Percentiles rank a stretch among this genome's conserved stretches.
phyloP scores from a whole-genome alignment of 2,113 vertebrate genomes.

The Hippocampus guttulatus region DNA sequence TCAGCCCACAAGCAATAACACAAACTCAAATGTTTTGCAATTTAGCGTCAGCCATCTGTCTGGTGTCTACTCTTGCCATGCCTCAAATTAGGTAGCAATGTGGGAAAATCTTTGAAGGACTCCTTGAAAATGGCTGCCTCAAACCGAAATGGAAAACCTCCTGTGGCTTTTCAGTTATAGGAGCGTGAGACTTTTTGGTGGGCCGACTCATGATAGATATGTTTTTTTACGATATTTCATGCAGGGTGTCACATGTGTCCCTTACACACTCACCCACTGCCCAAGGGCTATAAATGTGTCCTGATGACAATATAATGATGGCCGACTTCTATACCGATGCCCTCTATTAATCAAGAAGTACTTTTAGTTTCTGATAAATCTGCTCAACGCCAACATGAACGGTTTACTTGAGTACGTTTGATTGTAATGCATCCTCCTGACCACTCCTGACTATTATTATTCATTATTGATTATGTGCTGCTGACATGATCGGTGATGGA shows the following conservation, averaged over 20 bases:
- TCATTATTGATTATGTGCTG: conserved; percentile 14
- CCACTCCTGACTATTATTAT: not conserved
- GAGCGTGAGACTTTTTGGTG: no score
- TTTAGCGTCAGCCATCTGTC: not conserved
- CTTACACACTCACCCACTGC: no score
- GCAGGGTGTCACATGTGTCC: not conserved
- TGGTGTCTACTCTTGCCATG: not conserved
- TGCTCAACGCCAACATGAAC: not conserved
- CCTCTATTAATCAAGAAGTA: not conserved
- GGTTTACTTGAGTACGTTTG: not conserved
- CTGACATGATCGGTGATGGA: not conserved
- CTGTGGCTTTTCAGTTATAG: no score
- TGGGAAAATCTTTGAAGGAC: not conserved
- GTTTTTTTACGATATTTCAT: no score
- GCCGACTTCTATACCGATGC: no score
- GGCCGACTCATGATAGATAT: no score
- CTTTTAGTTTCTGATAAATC: not conserved
- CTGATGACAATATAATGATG: no score
- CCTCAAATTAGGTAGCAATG: not conserved
- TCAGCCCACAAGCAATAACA: not conserved
- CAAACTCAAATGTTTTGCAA: not conserved
- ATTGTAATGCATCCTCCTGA: not conserved
- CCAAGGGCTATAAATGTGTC: no score
- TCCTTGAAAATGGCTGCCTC: not conserved
- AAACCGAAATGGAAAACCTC: not conserved